These are phyloP conservation scores for Salvator merianae DNA, from an alignment of 2,113 vertebrate genomes.

Conservation along the genomic window DNA sequence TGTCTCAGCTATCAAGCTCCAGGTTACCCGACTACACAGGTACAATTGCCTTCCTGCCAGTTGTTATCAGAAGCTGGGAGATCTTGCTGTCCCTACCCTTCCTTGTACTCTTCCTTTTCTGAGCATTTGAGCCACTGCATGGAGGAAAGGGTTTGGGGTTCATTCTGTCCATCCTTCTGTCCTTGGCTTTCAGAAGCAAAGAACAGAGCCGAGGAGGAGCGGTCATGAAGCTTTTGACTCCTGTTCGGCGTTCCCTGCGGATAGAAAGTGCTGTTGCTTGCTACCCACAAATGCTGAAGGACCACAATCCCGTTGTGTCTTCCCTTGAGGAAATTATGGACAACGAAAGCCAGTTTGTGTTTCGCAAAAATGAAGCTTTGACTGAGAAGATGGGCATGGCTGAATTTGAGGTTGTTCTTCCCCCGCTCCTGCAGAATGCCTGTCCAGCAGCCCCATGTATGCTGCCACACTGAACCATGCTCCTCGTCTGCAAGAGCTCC, in stretches of 20 bases:
- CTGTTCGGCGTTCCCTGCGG: constrained; percentile 69
- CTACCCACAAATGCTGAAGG: constrained; percentile 70
- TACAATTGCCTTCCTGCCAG: constrained; percentile 43
- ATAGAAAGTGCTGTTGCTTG: constrained; percentile 28
- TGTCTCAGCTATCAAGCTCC: constrained; percentile 61
- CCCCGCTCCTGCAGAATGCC: neutral
- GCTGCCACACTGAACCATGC: neutral
- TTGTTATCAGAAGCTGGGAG: neutral
- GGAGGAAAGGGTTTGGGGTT: no score
- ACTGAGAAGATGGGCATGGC: constrained; percentile 56
- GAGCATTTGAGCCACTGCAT: neutral
- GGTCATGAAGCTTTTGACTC: constrained; percentile 68
- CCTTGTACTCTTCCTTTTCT: neutral
- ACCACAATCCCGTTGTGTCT: constrained; percentile 70
- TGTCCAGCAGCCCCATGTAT: no score
- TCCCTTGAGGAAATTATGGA: constrained; percentile 70
- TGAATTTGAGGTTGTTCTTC: constrained; percentile 19
- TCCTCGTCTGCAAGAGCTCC: no score
- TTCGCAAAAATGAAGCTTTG: constrained; percentile 71
- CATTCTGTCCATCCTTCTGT: neutral
- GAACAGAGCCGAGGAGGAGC: neutral
- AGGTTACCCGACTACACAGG: constrained; percentile 56
- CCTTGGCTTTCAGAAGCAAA: constrained; percentile 30
- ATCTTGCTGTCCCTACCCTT: neutral
- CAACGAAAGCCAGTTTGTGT: constrained; percentile 61